Base-by-base conservation (phyloP, 2,888 invertebrate genomes). In the Gandaritis pyraliata region DNA sequence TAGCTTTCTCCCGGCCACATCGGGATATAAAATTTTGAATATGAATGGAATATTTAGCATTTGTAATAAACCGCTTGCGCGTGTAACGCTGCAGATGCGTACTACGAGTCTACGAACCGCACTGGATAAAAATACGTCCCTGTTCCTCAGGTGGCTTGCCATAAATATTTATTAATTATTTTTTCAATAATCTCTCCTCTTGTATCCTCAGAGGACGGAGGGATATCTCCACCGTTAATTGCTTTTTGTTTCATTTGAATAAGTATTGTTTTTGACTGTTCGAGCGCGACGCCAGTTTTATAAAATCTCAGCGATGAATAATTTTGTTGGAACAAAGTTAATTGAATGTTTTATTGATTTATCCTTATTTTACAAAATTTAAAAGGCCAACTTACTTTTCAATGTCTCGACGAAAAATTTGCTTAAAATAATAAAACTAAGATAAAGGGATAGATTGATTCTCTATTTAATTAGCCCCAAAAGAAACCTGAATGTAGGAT, bases 31-130 rank as follows among this genome's bases (percentile, higher is more conserved):
- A 96, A 96, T 96, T 96, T 96, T 95, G 96, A 96, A 96, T 96
- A 96, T 96, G 96, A 96, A 96, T 96, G 95, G 95, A 94, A 94
- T 94, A 95, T 95, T 96, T 96, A 95, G 95, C 95, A 96, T 96
- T 94, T 94, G 94, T 95, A 95, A 96, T 95, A 94, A 95, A 95
- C 93, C 94, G 93, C 93, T 93, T 94, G 93, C 90, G 85, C 85
- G 80, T 81, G 84, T 87, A 80, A 80, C 74, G 82, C 82, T 86
- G 86, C 91, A 89, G 90, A 90, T 90, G 90, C 83, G 89, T 83
- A 84, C 84, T 80, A 77, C 36, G 82, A 82, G 23, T 23, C 5
- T 23, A 23, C 23, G 23, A 23, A 77, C 76, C 81, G 82, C 67
- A 85, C 81, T 86, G 88, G 86, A 88, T 89, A 90, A 89, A 90